Evolutionary conservation across 2,888 invertebrate genomes (phyloP), one percentile per base, ranked within the genome.

Genomic region (Ichneumoninae sp.): DNA sequence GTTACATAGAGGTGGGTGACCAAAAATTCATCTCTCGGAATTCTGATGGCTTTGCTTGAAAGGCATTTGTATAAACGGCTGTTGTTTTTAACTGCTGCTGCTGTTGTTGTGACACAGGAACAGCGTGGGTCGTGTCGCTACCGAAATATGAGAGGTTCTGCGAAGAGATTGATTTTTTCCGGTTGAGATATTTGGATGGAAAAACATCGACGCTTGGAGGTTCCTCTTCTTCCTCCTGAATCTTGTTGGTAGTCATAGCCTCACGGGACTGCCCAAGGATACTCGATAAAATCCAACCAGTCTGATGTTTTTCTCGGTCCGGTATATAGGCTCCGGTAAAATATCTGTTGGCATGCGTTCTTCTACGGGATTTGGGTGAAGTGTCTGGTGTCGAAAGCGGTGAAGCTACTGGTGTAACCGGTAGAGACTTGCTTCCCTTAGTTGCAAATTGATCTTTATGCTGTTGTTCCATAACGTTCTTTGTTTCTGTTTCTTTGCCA

Each of bases 11-110:
- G 8, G 97, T 97, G 0, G 97, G 97, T 6, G 97, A 97, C 97
- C 97, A 97, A 94, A 97, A 97, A 93, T 97, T 97, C 96, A 97
- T 96, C 93, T 97, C 97, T 66, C 97, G 94, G 16, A 97, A 94
- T 91, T 97, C 97, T 0, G 97, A 96, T 0, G 96, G 96, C 91
- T 95, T 96, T 0, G 96, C 95, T 88, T 94, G 94, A 89, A 95
- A 94, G 1, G 89, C 84, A 19, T 81, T 90, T 6, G 80, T 62
- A 5, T 84, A 72, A 26, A 82, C 44, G 85, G 84, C 89, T 91
- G 89, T 90, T 90, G 72, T 76, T 10, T 69, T 69, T 16, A 68
- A 30, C 5, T 89, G 26, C 90, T 85, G 62, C 7, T 66, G 62
- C n/a, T 66, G 52, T 89, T 90, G 1, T 91, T 66, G 50, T 54